Percentiles rank a stretch among this genome's conserved stretches.
phyloP scores from a whole-genome alignment of 1,140 invertebrate genomes.

The Monochamus saltuarius region DNA sequence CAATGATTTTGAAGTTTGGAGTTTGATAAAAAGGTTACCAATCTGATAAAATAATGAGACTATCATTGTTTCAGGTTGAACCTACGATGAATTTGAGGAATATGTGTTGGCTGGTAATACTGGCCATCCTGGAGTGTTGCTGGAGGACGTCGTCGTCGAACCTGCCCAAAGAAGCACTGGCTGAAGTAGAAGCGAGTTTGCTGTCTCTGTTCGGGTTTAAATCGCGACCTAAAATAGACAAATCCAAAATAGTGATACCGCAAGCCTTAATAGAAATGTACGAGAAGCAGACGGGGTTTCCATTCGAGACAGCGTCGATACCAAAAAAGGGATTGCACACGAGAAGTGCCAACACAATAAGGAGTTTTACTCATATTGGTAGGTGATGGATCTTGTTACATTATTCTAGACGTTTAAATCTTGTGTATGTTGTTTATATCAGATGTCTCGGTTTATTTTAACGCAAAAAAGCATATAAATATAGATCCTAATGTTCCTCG shows the following conservation, averaged over 20 bases:
- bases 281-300: conserved; percentile 61
- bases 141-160: conserved; percentile 16
- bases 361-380: conserved; percentile 83
- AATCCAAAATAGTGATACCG: conserved; percentile 64
- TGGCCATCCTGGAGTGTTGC: conserved; percentile 27
- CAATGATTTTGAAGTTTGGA: too few species aligned
- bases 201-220: conserved; percentile 75
- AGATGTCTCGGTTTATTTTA: too few species aligned
- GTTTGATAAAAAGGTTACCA: too few species aligned
- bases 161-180: conserved; percentile 31
- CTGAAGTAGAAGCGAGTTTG: conserved; percentile 65
- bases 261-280: conserved; percentile 79
- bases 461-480: too few species aligned
- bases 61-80: conserved; percentile 22
- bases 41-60: too few species aligned
- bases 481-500: too few species aligned
- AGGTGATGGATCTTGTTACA: conserved; percentile 45
- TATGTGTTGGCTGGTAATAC: conserved; percentile 23
- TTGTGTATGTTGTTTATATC: too few species aligned
- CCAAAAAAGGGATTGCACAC: conserved; percentile 68
- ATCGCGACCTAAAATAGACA: conserved; percentile 56
- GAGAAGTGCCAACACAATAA: conserved; percentile 78
- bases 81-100: conserved; percentile 29
- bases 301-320: conserved; percentile 61
- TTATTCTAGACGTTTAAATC: too few species aligned